Evolutionary conservation across 2,113 vertebrate genomes (phyloP).

Genomic region (Pogonocichla stellata): DNA sequence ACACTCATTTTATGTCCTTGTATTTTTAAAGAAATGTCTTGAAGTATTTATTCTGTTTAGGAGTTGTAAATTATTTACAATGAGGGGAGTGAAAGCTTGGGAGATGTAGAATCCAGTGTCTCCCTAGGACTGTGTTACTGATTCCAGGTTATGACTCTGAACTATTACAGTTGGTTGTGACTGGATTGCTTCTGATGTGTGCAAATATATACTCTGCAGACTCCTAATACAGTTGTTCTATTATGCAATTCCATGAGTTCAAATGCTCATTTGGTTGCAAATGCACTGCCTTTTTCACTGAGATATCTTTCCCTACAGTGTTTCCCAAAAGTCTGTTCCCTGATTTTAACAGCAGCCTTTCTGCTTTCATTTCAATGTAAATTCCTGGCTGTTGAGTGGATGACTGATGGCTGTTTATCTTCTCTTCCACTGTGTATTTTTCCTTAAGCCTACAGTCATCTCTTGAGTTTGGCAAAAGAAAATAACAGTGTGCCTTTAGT

Average conservation of each 20-base stretch:
- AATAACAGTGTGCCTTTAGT: neutral
- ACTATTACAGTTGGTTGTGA: neutral
- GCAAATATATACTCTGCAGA: neutral
- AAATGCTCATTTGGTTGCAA: neutral
- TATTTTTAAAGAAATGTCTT: neutral
- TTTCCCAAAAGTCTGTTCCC: neutral
- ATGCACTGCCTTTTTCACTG: neutral
- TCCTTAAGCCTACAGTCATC: neutral
- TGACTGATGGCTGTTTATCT: neutral
- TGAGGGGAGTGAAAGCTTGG: neutral
- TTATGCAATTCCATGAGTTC: neutral
- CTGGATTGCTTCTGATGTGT: neutral
- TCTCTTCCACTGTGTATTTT: neutral
- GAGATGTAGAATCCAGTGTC: neutral
- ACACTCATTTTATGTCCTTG: neutral
- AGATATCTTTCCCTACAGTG: neutral
- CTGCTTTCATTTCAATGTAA: neutral
- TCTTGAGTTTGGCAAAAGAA: neutral
- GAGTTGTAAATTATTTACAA: slow-evolving; percentile 34
- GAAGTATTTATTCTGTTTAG: neutral
- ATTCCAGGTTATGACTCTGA: neutral
- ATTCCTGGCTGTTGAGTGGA: neutral
- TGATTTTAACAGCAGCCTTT: neutral
- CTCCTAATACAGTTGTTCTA: neutral
- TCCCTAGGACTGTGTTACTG: neutral